Percentiles rank a stretch among this genome's conserved stretches.
phyloP scores from a whole-genome alignment of 2,797 vertebrate genomes.

The Hippopotamyrus pictus region DNA sequence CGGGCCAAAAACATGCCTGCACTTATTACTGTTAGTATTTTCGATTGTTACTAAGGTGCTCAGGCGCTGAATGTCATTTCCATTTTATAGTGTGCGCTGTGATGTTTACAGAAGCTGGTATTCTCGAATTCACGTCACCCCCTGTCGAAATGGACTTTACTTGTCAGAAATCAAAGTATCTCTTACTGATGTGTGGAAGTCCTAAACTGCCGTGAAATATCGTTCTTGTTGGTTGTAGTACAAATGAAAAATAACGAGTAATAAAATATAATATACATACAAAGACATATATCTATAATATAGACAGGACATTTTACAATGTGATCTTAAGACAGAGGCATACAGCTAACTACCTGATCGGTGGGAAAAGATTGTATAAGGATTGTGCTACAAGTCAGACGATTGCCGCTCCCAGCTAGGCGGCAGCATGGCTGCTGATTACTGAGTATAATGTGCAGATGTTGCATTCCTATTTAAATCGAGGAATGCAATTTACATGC shows the following conservation, averaged over 20 bases:
- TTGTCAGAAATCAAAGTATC: not conserved
- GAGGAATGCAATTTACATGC: not conserved
- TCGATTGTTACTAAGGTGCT: not conserved
- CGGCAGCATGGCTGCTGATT: not conserved
- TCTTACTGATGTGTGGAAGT: not conserved
- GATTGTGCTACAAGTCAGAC: not conserved
- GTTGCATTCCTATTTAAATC: not conserved
- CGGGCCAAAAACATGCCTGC: not conserved
- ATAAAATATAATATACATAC: not conserved
- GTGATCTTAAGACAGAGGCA: not conserved
- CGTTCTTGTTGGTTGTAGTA: not conserved
- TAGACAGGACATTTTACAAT: not conserved
- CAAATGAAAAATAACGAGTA: not conserved
- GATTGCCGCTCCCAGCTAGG: not conserved
- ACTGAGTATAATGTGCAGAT: not conserved
- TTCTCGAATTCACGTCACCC: not conserved
- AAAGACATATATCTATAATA: not conserved
- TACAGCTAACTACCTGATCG: not conserved
- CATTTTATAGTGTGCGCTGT: not conserved
- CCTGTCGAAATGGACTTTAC: not conserved
- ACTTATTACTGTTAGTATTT: not conserved
- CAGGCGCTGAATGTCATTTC: not conserved
- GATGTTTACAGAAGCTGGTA: not conserved
- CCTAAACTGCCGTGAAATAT: not conserved
- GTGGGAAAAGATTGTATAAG: not conserved